Conservation (phyloP, 1,140 invertebrate species). For the Potamilus streckersoni region DNA sequence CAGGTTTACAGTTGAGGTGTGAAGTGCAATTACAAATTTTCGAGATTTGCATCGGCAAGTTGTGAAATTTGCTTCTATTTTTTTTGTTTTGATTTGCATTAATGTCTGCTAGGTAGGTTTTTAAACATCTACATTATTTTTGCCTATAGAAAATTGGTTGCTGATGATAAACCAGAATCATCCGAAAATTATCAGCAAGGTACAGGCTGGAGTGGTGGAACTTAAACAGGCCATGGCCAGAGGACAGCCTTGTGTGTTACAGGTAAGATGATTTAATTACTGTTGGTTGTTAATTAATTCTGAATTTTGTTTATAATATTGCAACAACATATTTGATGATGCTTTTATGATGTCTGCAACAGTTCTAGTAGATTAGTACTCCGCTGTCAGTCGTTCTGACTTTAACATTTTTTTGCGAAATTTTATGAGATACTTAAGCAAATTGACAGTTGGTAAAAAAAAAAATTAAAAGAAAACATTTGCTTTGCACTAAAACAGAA, state of each 20-base stretch:
- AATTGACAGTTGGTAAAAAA: neutral
- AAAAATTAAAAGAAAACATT: no score
- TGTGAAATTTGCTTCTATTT: no score
- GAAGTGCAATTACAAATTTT: no score
- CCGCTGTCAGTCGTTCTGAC: neutral
- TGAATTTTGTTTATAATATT: neutral
- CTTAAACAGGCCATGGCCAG: slow-evolving; percentile 42
- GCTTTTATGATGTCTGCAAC: neutral
- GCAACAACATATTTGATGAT: no score
- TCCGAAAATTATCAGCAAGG: slow-evolving; percentile 53
- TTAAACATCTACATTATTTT: neutral
- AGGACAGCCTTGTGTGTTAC: slow-evolving; percentile 50
- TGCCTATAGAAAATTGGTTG: slow-evolving; percentile 53
- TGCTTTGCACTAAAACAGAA: no score
- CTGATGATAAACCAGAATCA: slow-evolving; percentile 59
- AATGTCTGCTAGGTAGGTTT: neutral
- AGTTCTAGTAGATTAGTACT: neutral
- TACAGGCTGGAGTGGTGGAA: slow-evolving; percentile 53
- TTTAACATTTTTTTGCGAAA: no score
- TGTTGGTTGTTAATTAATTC: neutral
- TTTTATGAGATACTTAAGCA: neutral
- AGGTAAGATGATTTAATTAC: slow-evolving; percentile 32
- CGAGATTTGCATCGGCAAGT: no score
- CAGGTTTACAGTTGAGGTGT: no score
- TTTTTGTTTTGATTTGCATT: no score